phyloP scores from a whole-genome alignment of 2,888 invertebrate genomes.

The Hirtodrosophila alboralis region DNA sequence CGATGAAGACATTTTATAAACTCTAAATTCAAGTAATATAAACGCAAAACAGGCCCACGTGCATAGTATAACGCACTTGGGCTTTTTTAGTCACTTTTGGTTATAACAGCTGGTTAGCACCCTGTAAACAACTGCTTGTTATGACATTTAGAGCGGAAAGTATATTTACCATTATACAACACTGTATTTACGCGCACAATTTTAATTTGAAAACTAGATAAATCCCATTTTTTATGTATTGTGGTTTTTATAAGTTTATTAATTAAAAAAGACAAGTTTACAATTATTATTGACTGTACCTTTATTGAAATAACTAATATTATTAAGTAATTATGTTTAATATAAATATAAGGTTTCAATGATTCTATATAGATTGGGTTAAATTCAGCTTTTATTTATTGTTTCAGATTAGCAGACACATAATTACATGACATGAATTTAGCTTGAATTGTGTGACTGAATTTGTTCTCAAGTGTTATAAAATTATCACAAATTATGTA shows the following conservation, averaged over 20 bases:
- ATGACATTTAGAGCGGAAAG: not conserved
- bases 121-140: constrained; percentile 9
- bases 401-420: constrained; percentile 44
- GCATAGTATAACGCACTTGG: constrained; percentile 37
- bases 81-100: constrained; percentile 11
- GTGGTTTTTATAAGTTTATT: too few relatives aligned
- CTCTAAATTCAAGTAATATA: constrained; percentile 31
- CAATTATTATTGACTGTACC: not conserved
- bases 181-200: constrained; percentile 2
- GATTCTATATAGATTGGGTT: constrained; percentile 11
- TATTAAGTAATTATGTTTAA: too few relatives aligned
- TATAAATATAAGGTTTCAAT: constrained; percentile 19
- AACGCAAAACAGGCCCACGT: constrained; percentile 49
- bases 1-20: constrained; percentile 84
- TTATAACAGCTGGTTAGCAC: constrained; percentile 17
- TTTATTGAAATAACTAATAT: constrained; percentile 49
- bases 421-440: constrained; percentile 42
- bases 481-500: constrained; percentile 75
- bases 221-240: too few relatives aligned
- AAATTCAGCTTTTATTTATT: constrained; percentile 51
- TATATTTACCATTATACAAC: not conserved
- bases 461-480: constrained; percentile 52
- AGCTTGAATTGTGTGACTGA: constrained; percentile 28
- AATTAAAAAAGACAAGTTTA: constrained; percentile 1
- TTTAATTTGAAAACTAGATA: too few relatives aligned